A percentile compares a stretch with the other conserved stretches of the same genome.
Evolutionary conservation across 2,797 vertebrate species (phyloP).

Genomic region (Calcarius lapponicus): DNA sequence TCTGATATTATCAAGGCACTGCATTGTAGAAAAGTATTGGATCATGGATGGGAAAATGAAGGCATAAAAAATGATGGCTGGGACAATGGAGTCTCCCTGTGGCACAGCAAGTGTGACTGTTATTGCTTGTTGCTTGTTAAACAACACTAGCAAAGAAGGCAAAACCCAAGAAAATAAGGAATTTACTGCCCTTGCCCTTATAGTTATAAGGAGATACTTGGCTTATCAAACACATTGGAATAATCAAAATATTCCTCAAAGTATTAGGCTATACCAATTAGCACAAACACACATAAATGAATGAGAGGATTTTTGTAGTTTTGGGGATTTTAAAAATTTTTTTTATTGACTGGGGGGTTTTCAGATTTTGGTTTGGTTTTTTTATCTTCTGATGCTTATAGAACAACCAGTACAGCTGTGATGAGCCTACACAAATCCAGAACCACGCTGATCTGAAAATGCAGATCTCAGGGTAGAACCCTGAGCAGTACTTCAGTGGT

Average conservation of each 20-base stretch:
- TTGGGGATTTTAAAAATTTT: not conserved
- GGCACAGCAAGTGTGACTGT: not conserved
- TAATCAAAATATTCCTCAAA: not conserved
- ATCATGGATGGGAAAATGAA: not conserved
- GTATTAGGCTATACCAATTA: not conserved
- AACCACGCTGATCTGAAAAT: not conserved
- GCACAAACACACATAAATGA: not conserved
- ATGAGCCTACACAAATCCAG: not conserved
- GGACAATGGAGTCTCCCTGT: not conserved
- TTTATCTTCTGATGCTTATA: not conserved
- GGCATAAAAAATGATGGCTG: not conserved
- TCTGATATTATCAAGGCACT: not conserved
- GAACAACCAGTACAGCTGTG: not conserved
- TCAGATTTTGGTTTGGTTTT: not conserved
- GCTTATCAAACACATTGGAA: not conserved
- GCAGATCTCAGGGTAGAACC: not conserved
- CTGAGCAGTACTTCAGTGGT: not conserved
- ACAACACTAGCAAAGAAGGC: not conserved
- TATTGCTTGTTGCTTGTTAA: not conserved
- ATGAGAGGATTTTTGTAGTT: fast-evolving
- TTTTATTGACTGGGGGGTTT: not conserved
- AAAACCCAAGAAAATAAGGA: not conserved
- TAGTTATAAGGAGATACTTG: not conserved
- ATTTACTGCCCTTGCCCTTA: not conserved
- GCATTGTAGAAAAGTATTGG: not conserved